Base-by-base conservation (phyloP, 2,888 invertebrate genomes). In the Aleiodes testaceus region DNA sequence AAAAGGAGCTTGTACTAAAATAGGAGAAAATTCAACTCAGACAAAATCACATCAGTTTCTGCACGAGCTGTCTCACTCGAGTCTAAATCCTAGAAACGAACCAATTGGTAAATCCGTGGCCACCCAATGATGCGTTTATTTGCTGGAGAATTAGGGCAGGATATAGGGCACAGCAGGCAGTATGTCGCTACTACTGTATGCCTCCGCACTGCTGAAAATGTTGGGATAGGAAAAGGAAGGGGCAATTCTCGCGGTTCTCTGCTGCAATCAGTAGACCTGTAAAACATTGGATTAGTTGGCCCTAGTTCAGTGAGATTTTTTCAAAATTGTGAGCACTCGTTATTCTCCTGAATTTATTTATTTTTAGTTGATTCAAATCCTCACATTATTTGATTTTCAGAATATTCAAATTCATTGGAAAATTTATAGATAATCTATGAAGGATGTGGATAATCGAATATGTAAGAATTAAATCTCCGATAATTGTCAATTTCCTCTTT, bases 231-330 rank as follows among this genome's bases (percentile, higher is more conserved):
- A 61, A 11, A 52, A 11, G 36, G 53, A 22, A 67, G 49, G 47
- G 70, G 68, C 47, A 59, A 69, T 26, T 53, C 36, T 53, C 65
- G 73, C 63, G 50, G 69, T 74, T 79, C 76, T 80, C 77, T 65
- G 74, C 80, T 79, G 82, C 82, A 82, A 82, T 82, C 82, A 82
- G 82, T 82, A 82, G 80, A 82, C 82, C 81, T 82, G 82, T 82
- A 82, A 82, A 82, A 82, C 82, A 82, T 82, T 82, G 82, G 82
- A 82, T 82, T 82, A 82, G 82, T 78, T 82, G 79, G 78, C 47
- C 79, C 80, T 72, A 76, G 70, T 76, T 78, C 76, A 74, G 36
- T 36, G 36, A 36, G 36, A 36, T 9, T 36, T 11, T 26, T 73
- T 73, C 74, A 59, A 30, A 45, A 47, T 30, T 36, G 45, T 47